These are phyloP conservation scores for Sialis fuliginosa DNA, from an alignment of 2,888 invertebrate species.

Conservation along the genomic window DNA sequence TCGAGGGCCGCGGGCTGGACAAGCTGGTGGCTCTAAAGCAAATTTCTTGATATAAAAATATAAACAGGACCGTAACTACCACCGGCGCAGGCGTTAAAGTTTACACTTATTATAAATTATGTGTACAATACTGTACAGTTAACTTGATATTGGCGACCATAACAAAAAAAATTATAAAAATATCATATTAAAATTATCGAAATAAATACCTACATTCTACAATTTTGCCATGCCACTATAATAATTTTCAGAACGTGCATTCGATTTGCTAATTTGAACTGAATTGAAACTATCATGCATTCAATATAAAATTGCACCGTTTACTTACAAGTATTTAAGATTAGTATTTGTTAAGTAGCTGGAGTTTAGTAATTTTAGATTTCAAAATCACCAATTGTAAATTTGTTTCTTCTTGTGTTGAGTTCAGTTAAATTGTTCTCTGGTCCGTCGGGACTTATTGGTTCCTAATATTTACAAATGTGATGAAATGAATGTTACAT, in stretches of 20 bases:
- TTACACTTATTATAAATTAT: too few relatives aligned
- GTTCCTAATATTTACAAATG: not conserved
- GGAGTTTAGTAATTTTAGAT: conserved; percentile 47
- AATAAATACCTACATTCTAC: too few relatives aligned
- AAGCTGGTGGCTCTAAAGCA: too few relatives aligned
- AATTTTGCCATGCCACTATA: too few relatives aligned
- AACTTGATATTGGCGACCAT: too few relatives aligned
- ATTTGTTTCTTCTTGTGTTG: conserved; percentile 31
- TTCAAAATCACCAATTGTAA: conserved; percentile 64
- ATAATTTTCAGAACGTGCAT: not conserved
- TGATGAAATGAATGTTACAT: conserved; percentile 1
- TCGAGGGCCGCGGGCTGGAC: too few relatives aligned
- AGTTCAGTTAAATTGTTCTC: conserved; percentile 23
- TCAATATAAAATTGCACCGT: not conserved
- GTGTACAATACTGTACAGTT: too few relatives aligned
- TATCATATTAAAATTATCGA: too few relatives aligned
- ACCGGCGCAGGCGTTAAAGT: too few relatives aligned
- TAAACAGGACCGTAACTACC: too few relatives aligned
- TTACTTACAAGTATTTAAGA: not conserved
- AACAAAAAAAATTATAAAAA: too few relatives aligned
- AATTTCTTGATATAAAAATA: too few relatives aligned
- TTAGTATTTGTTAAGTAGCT: not conserved
- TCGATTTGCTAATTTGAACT: not conserved
- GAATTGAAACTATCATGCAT: not conserved
- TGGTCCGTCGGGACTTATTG: conserved; percentile 17